Percentiles rank a stretch among this genome's conserved stretches.
Conservation (phyloP, 2,797 vertebrate genomes). For the Acrossocheilus fasciatus region DNA sequence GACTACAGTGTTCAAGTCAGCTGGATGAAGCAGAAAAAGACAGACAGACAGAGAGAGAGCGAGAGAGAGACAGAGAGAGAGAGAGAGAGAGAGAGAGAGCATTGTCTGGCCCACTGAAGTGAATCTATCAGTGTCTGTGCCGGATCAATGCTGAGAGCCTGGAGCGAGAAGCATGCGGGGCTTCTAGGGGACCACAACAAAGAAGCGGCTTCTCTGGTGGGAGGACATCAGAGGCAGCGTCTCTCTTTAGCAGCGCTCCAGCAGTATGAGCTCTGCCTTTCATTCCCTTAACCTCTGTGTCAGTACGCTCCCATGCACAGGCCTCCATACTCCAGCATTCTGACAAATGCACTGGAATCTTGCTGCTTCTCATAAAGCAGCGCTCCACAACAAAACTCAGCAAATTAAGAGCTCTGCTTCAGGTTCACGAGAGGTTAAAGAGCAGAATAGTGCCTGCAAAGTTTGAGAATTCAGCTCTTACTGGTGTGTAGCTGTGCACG, state of each 20-base stretch:
- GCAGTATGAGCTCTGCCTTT: conserved; percentile 76
- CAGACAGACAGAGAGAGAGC: neutral
- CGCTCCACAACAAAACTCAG: conserved; percentile 29
- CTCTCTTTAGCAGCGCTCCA: conserved; percentile 81
- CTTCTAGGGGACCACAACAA: conserved; percentile 80
- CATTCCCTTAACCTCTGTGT: conserved; percentile 76
- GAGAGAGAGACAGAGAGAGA: neutral
- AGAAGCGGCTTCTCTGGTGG: conserved; percentile 80
- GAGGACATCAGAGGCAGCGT: conserved; percentile 79
- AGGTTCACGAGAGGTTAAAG: conserved; percentile 18
- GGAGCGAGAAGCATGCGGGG: conserved; percentile 74
- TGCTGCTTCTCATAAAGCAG: conserved; percentile 46
- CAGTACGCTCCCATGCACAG: conserved; percentile 69
- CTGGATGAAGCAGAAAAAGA: neutral
- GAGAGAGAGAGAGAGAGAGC: conserved; percentile 26
- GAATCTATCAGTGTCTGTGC: conserved; percentile 77
- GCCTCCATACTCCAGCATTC: conserved; percentile 67
- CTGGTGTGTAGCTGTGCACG: conserved; percentile 91
- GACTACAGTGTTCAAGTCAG: conserved; percentile 32
- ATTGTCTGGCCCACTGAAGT: conserved; percentile 73
- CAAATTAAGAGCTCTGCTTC: conserved; percentile 33
- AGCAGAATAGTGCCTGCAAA: neutral
- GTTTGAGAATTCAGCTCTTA: conserved; percentile 69
- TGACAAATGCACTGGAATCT: conserved; percentile 43
- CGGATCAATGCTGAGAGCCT: conserved; percentile 80